Base-by-base conservation (phyloP, 2,113 vertebrate species). In the Physeter macrocephalus region DNA sequence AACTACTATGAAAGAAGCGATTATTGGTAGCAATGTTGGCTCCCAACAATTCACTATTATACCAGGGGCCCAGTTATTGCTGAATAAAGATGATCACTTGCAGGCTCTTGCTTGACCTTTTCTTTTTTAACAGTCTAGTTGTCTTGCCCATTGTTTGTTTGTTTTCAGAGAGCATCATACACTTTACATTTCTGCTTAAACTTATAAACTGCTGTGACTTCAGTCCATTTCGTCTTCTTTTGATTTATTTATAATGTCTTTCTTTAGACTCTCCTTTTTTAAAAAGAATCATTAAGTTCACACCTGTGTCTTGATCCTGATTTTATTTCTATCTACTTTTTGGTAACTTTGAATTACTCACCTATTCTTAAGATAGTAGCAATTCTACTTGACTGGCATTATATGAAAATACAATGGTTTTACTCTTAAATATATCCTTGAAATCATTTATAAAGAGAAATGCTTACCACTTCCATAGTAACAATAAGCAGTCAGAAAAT, bases 361-460 rank as follows among this genome's bases (percentile, higher is more conserved):
- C 21, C 41, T 80, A 2, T 66, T 83, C 90, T 87, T 78, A 66
- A 90, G 21, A 61, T 88, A 15, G 36, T 78, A 95, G 4, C 25
- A 93, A n/a, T 66, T 61, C n/a, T 86, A 13, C 12, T 77, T 86
- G 54, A 49, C 27, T 78, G 9, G 2, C 1, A 67, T 82, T 27
- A 25, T 78, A 29, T 96, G 67, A 93, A 97, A 88, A 72, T 64
- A 7, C 8, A 57, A n/a, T 96, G 34, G 13, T 86, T 75, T 95
- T 86, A n/a, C 29, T 89, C 15, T 67, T 81, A 81, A 89, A 78
- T 82, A 31, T 46, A 86, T 27, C 54, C 36, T 67, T 80, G 69
- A 88, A 81, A 43, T 62, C 39, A 93, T 36, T 36, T 66, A 61
- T 46, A 74, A 62, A 93, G 75, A 62, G 52, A 94, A 95, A 64